These are phyloP conservation scores for Threskiornis aethiopicus DNA, from an alignment of 2,797 vertebrate genomes.

Conservation along the genomic window DNA sequence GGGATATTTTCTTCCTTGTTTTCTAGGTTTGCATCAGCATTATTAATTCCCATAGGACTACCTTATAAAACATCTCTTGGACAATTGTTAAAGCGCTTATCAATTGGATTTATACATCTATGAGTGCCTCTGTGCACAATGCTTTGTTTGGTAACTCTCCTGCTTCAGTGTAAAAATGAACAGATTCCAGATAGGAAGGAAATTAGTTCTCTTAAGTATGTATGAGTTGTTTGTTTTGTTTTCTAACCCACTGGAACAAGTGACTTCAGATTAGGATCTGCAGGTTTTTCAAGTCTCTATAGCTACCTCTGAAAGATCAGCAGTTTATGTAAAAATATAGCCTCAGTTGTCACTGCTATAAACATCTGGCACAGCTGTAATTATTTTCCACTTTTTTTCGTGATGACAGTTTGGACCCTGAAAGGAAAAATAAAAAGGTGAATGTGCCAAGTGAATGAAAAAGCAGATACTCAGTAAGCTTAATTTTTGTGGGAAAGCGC, in stretches of 20 bases:
- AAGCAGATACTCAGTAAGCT: slow-evolving; percentile 15
- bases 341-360: slow-evolving; percentile 35
- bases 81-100: not conserved
- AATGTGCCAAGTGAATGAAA: slow-evolving; percentile 13
- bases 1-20: not conserved
- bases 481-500: slow-evolving; percentile 19
- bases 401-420: slow-evolving; percentile 48
- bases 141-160: not conserved
- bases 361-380: slow-evolving; percentile 45
- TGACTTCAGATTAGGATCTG: not conserved
- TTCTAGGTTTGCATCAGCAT: not conserved
- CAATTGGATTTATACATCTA: not conserved
- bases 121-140: not conserved
- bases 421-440: slow-evolving; percentile 31
- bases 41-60: not conserved
- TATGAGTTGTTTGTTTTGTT: not conserved
- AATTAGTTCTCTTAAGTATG: not conserved
- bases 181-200: not conserved
- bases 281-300: not conserved
- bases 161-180: not conserved
- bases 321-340: slow-evolving; percentile 57
- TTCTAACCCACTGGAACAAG: not conserved
- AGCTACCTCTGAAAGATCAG: slow-evolving; percentile 38
- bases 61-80: not conserved
- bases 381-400: not conserved